phyloP scores from a whole-genome alignment of 2,888 invertebrate genomes.

The Agonopterix heracliana region DNA sequence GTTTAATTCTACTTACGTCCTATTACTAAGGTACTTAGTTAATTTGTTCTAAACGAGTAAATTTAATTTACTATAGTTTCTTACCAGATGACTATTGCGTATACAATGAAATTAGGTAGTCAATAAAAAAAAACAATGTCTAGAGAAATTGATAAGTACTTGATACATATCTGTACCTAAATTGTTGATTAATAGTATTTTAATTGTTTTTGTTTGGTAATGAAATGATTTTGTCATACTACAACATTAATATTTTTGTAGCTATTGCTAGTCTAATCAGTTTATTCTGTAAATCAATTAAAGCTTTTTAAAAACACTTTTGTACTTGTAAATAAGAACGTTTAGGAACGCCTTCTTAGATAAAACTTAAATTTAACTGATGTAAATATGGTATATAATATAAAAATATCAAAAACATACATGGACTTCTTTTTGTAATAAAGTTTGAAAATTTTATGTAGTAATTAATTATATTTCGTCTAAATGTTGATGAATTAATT shows the following conservation, averaged over 20 bases:
- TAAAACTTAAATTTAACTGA: constrained; percentile 31
- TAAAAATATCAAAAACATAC: constrained; percentile 6
- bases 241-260: constrained; percentile 10
- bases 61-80: no score
- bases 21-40: no score
- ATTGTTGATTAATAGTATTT: constrained; percentile 16
- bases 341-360: constrained; percentile 69
- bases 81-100: background rate
- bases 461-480: constrained; percentile 1
- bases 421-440: constrained; percentile 32
- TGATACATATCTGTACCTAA: constrained; percentile 41
- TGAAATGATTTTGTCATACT: background rate
- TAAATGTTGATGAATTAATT: background rate
- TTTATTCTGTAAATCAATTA: constrained; percentile 4
- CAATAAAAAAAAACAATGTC: constrained; percentile 24
- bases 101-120: constrained; percentile 20
- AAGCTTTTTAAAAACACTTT: constrained; percentile 17
- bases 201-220: background rate
- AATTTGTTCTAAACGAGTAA: no score
- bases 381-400: constrained; percentile 36
- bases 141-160: constrained; percentile 35
- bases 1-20: no score
- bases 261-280: constrained; percentile 6
- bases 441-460: constrained; percentile 16
- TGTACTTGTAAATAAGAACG: constrained; percentile 32